Percentiles rank a stretch among this genome's conserved stretches.
phyloP scores from a whole-genome alignment of 2,888 invertebrate species.

The Hirtodrosophila confusa region DNA sequence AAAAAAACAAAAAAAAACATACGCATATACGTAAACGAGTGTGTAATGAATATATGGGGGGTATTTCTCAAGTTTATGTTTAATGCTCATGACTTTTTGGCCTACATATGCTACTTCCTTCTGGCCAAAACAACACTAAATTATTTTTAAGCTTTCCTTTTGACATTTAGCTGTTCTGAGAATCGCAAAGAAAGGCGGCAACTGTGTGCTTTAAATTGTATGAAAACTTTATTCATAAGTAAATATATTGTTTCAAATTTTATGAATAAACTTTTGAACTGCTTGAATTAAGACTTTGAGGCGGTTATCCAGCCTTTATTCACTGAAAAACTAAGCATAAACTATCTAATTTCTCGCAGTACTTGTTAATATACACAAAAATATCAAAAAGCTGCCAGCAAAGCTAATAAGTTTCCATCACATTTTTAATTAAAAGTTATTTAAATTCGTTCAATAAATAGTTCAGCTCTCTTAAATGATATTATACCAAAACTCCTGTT shows the following conservation, averaged over 20 bases:
- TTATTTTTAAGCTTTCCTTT: constrained; percentile 41
- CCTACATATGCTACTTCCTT: constrained; percentile 64
- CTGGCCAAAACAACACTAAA: constrained; percentile 33
- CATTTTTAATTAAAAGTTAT: constrained; percentile 15
- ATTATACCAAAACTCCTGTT: constrained; percentile 3
- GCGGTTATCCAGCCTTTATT: no score
- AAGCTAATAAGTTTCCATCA: constrained; percentile 9
- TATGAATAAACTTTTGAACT: background rate
- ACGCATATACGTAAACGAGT: constrained; percentile 28
- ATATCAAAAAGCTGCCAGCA: background rate
- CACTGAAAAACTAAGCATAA: no score
- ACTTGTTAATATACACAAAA: background rate
- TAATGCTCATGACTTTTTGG: constrained; percentile 51
- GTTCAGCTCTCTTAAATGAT: background rate
- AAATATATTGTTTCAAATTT: background rate
- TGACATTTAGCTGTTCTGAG: constrained; percentile 13
- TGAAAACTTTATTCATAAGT: background rate
- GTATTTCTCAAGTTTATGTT: constrained; percentile 43
- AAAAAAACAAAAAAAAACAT: no score
- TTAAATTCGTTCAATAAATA: constrained; percentile 8
- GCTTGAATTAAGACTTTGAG: background rate
- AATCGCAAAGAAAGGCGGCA: constrained; percentile 22
- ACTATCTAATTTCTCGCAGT: no score
- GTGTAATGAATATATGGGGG: constrained; percentile 57
- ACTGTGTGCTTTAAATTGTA: constrained; percentile 2